Evolutionary conservation across 2,888 invertebrate genomes (phyloP).

Genomic region (Heterodera filipjevi): DNA sequence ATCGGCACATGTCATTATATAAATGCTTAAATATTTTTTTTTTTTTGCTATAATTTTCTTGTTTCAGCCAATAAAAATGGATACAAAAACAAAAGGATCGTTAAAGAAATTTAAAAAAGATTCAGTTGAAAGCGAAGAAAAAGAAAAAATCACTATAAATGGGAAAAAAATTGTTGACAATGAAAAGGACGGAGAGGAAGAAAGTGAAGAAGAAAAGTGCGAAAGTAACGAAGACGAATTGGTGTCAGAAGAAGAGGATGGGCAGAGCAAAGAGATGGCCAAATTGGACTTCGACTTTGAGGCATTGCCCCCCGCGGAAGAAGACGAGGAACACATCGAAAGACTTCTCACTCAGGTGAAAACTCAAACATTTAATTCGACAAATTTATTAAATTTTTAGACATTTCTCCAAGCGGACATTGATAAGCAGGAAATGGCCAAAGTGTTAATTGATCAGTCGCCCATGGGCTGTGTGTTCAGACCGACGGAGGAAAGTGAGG

Average conservation of each 20-base stretch:
- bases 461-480: conserved; percentile 50
- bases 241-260: conserved; percentile 27
- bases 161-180: no score
- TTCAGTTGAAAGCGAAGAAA: not conserved
- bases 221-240: conserved; percentile 21
- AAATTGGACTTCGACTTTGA: conserved; percentile 56
- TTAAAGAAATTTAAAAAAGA: not conserved
- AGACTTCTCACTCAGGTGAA: conserved; percentile 56
- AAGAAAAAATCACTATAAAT: not conserved
- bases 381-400: conserved; percentile 36
- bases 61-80: not conserved
- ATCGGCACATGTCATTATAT: not conserved
- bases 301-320: conserved; percentile 53
- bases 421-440: conserved; percentile 49
- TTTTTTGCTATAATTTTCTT: not conserved
- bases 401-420: conserved; percentile 58
- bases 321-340: conserved; percentile 52
- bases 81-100: not conserved
- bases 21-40: not conserved
- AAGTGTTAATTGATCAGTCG: conserved; percentile 48
- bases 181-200: not conserved
- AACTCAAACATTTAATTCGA: not conserved
- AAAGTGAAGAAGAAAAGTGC: not conserved
- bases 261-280: conserved; percentile 35
- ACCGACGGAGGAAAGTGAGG: conserved; percentile 41